Percentiles rank a stretch among this genome's conserved stretches.
These are phyloP conservation scores for Chelon auratus DNA, from an alignment of 2,797 vertebrate species.

Conservation along the genomic window DNA sequence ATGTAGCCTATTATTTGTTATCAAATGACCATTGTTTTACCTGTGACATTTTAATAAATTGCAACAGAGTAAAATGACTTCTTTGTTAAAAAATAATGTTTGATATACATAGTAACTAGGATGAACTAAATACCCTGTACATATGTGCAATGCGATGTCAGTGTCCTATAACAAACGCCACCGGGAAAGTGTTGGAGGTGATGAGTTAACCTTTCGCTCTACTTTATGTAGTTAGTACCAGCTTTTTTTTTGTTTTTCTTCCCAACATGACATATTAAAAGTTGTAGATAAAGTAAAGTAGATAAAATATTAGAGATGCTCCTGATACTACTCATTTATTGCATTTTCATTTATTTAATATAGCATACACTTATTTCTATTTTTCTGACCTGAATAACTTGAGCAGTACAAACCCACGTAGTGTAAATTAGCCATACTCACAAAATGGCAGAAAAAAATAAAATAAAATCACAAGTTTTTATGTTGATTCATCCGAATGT, in stretches of 20 bases:
- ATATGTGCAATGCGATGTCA: not conserved
- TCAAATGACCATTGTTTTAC: conserved; percentile 78
- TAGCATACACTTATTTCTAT: conserved; percentile 1
- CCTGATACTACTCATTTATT: not conserved
- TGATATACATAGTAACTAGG: not conserved
- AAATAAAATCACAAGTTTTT: conserved; percentile 65
- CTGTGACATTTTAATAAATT: conserved; percentile 81
- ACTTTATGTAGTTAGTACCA: not conserved
- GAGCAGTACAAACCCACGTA: not conserved
- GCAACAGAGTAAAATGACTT: conserved; percentile 38
- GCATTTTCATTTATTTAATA: not conserved
- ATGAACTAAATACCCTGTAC: not conserved
- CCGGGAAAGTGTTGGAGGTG: not conserved
- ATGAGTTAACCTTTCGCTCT: not conserved
- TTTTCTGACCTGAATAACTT: conserved; percentile 6
- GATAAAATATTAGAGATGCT: not conserved
- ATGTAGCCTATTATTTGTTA: conserved; percentile 74
- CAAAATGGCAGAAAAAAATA: conserved; percentile 13
- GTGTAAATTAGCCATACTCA: conserved; percentile 24
- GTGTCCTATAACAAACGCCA: not conserved
- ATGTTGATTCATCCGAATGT: conserved; percentile 58
- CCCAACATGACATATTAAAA: too few relatives aligned
- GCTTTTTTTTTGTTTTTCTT: too few relatives aligned
- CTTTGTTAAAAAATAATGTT: not conserved
- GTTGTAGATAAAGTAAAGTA: too few relatives aligned